Conservation (phyloP, 2,797 vertebrate species). For the Paedocypris micromegethes region DNA sequence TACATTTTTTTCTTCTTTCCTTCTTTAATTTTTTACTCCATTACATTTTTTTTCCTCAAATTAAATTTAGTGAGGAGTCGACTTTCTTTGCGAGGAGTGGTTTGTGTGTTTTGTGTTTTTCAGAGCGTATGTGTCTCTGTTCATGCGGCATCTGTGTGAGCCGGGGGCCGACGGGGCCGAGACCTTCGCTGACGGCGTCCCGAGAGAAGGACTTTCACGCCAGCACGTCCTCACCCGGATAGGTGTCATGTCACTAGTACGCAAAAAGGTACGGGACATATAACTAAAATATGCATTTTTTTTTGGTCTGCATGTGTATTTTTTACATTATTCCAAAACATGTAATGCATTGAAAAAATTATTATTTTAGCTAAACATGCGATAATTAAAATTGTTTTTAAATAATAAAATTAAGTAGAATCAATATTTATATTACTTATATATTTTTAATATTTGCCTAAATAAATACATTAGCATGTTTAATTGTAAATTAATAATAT, state of each 20-base stretch:
- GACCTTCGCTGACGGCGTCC: slow-evolving; percentile 94
- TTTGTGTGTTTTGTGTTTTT: not conserved
- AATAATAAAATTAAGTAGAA: too few relatives aligned
- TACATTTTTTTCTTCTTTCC: not conserved
- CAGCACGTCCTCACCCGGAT: slow-evolving; percentile 97
- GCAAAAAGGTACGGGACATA: slow-evolving; percentile 84
- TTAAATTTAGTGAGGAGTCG: too few relatives aligned
- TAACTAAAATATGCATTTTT: slow-evolving; percentile 9
- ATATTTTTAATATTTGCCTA: too few relatives aligned
- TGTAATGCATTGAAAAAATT: too few relatives aligned
- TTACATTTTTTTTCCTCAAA: not conserved
- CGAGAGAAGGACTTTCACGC: slow-evolving; percentile 90
- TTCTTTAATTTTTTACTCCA: too few relatives aligned
- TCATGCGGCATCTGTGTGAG: slow-evolving; percentile 96
- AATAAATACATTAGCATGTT: too few relatives aligned
- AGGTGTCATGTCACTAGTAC: slow-evolving; percentile 96
- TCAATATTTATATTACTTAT: too few relatives aligned
- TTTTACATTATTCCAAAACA: too few relatives aligned
- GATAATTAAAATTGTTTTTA: too few relatives aligned
- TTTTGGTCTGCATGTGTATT: not conserved
- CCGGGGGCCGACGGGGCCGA: slow-evolving; percentile 92
- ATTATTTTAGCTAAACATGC: too few relatives aligned
- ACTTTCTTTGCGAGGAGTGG: too few relatives aligned
- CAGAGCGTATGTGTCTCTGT: slow-evolving; percentile 96
- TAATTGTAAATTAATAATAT: too few relatives aligned